Conservation (phyloP, 2,888 invertebrate genomes). For the Eupsilia transversa region DNA sequence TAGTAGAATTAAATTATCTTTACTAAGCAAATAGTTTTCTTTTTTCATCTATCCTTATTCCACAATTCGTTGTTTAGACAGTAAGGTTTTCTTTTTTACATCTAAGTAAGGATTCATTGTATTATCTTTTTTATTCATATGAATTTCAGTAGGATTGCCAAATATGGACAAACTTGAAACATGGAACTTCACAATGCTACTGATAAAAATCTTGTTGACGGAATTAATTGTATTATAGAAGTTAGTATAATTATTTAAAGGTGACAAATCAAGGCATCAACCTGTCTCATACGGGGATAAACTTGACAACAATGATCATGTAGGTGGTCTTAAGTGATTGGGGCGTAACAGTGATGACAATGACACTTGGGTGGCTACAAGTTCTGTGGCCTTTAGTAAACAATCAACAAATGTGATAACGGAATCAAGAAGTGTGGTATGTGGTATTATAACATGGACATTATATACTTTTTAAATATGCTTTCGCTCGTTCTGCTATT, state of each 20-base stretch:
- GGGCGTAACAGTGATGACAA: constrained; percentile 49
- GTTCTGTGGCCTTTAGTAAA: constrained; percentile 12
- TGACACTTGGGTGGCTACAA: constrained; percentile 54
- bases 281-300: constrained; percentile 25
- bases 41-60: neutral
- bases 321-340: constrained; percentile 57
- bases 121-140: neutral
- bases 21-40: constrained; percentile 8
- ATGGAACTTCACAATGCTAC: no score
- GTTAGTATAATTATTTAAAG: constrained; percentile 1
- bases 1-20: constrained; percentile 24
- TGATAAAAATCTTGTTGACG: no score
- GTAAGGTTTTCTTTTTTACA: neutral
- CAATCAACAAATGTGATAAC: constrained; percentile 19
- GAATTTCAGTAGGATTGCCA: no score
- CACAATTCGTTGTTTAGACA: neutral
- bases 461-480: neutral
- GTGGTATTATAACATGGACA: neutral
- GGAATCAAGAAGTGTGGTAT: neutral
- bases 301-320: constrained; percentile 38
- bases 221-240: constrained; percentile 1
- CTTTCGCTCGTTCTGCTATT: neutral
- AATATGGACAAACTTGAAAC: no score
- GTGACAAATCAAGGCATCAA: constrained; percentile 20
- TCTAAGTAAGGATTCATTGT: neutral